Evolutionary conservation across 2,113 vertebrate genomes (phyloP).

Genomic region (Beaufortia kweichowensis): DNA sequence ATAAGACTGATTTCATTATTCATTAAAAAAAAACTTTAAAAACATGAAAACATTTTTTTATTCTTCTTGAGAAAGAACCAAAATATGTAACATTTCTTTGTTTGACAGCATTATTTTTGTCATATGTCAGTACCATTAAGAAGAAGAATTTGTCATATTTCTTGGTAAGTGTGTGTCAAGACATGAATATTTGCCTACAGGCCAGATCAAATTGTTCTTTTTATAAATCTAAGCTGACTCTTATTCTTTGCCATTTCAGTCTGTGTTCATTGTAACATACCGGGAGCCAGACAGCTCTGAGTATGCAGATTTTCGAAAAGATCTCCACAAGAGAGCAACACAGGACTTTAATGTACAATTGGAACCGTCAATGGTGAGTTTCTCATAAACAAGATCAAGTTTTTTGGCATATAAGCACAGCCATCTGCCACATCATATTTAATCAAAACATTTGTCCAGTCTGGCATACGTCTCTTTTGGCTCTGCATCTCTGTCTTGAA

Average conservation of each 20-base stretch:
- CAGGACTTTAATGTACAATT: constrained; percentile 85
- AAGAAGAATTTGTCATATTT: background rate
- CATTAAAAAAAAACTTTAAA: no score
- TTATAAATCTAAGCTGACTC: constrained; percentile 17
- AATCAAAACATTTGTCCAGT: constrained; percentile 26
- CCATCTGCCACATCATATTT: constrained; percentile 33
- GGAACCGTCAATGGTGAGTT: constrained; percentile 86
- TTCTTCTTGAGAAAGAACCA: no score
- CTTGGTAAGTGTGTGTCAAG: background rate
- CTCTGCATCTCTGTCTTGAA: background rate
- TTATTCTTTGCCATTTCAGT: constrained; percentile 71
- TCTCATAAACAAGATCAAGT: background rate
- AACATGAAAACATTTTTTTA: no score
- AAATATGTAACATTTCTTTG: background rate
- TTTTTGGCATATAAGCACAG: constrained; percentile 2
- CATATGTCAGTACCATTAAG: constrained; percentile 4
- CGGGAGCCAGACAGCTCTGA: constrained; percentile 88
- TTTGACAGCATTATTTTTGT: background rate
- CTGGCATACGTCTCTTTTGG: constrained; percentile 19
- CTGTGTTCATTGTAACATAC: constrained; percentile 91
- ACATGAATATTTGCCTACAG: background rate
- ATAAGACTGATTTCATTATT: no score
- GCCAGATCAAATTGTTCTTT: constrained; percentile 14
- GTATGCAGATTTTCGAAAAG: constrained; percentile 85
- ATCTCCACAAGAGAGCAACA: constrained; percentile 83